Conservation (phyloP, 2,888 invertebrate species). For the Cyclophora albipunctata region DNA sequence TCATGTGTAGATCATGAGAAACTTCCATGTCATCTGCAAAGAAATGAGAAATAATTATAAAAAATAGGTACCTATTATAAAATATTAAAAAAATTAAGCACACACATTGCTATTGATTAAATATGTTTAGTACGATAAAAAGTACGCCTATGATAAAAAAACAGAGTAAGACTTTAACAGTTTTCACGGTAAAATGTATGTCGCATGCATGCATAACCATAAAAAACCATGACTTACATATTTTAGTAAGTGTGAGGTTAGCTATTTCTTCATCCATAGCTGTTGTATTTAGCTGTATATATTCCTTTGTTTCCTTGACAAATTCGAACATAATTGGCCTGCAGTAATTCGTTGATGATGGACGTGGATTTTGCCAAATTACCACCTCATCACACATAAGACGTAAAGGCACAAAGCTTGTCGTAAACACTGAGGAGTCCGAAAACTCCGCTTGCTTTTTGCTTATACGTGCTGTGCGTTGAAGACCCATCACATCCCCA, state of each 20-base stretch:
- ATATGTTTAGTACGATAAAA: too few species aligned
- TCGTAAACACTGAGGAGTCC: constrained; percentile 8
- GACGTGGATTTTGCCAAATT: constrained; percentile 11
- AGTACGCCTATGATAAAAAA: too few species aligned
- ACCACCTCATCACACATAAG: constrained; percentile 1
- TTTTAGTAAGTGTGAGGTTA: too few species aligned
- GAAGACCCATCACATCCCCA: background rate
- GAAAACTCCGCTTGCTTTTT: constrained; percentile 3
- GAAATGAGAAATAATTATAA: too few species aligned
- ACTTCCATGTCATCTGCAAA: background rate
- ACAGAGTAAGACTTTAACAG: too few species aligned
- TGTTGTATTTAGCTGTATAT: background rate
- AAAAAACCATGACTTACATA: too few species aligned
- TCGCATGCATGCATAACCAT: too few species aligned
- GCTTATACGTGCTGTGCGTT: constrained; percentile 11
- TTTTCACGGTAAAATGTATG: too few species aligned
- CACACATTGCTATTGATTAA: too few species aligned
- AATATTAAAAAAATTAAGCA: too few species aligned
- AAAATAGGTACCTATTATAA: too few species aligned
- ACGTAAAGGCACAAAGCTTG: constrained; percentile 9
- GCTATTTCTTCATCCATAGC: constrained; percentile 4
- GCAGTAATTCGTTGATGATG: constrained; percentile 13
- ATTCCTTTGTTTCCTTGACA: constrained; percentile 1
- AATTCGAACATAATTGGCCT: constrained; percentile 8
- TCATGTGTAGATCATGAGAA: constrained; percentile 13